Percentiles rank a stretch among this genome's conserved stretches.
phyloP scores from a whole-genome alignment of 2,797 vertebrate genomes.

The Triplophysa yarkandensis region DNA sequence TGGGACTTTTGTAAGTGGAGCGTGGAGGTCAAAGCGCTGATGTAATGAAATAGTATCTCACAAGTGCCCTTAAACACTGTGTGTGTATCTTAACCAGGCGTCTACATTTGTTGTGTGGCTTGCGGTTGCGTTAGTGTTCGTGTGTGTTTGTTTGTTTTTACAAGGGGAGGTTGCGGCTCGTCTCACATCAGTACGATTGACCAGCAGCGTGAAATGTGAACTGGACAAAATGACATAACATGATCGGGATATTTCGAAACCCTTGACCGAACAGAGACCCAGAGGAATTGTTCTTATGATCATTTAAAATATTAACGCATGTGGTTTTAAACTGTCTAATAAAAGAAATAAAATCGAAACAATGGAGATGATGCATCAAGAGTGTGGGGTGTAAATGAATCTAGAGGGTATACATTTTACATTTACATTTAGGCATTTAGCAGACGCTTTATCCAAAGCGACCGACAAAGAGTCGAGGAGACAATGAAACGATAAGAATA shows the following conservation, averaged over 20 bases:
- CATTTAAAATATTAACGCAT: too few relatives aligned
- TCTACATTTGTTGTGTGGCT: background rate
- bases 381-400: too few relatives aligned
- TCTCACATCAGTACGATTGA: constrained; percentile 44
- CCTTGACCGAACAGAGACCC: background rate
- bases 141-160: constrained; percentile 17
- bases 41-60: constrained; percentile 31
- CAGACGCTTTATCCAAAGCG: too few relatives aligned
- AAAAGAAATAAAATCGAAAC: too few relatives aligned
- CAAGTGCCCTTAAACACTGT: constrained; percentile 18
- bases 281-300: too few relatives aligned
- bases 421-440: too few relatives aligned
- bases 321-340: too few relatives aligned
- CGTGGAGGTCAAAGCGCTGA: constrained; percentile 29
- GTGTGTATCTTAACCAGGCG: too few relatives aligned
- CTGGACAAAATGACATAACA: background rate
- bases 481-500: too few relatives aligned
- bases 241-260: background rate
- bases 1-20: constrained; percentile 1
- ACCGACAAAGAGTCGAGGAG: too few relatives aligned
- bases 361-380: too few relatives aligned
- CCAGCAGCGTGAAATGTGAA: background rate
- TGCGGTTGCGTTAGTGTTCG: constrained; percentile 8
- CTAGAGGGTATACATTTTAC: too few relatives aligned
- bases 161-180: constrained; percentile 27